Conservation (phyloP, 2,113 vertebrate genomes). For the Seriola dumerili region DNA sequence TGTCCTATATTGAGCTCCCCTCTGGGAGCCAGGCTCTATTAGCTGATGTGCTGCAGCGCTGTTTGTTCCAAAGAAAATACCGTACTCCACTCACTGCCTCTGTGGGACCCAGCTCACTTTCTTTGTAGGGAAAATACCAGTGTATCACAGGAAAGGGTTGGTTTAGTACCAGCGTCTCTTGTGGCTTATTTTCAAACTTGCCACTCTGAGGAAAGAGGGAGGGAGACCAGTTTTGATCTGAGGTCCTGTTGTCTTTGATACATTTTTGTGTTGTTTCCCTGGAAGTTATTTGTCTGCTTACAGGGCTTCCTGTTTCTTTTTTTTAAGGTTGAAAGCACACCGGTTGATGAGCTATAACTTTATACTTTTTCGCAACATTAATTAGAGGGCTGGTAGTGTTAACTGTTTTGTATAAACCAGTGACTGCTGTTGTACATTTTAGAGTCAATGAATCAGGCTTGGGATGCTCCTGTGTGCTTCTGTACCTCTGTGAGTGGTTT, state of each 20-base stretch:
- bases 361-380: slow-evolving; percentile 13
- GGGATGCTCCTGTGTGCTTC: slow-evolving; percentile 4
- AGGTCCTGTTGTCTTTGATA: slow-evolving; percentile 36
- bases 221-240: slow-evolving; percentile 25
- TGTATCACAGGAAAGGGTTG: slow-evolving; percentile 42
- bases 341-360: slow-evolving; percentile 18
- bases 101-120: slow-evolving; percentile 63
- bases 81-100: slow-evolving; percentile 47
- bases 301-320: slow-evolving; percentile 17
- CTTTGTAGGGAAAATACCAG: slow-evolving; percentile 57
- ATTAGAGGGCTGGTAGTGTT: slow-evolving; percentile 16
- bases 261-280: slow-evolving; percentile 14
- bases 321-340: slow-evolving; percentile 17
- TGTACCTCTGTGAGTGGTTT: background rate
- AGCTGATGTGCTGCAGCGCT: slow-evolving; percentile 73
- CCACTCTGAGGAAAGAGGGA: slow-evolving; percentile 4
- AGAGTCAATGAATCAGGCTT: background rate
- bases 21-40: slow-evolving; percentile 74
- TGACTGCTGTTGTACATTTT: slow-evolving; percentile 6
- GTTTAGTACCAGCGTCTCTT: slow-evolving; percentile 45
- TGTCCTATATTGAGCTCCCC: slow-evolving; percentile 82
- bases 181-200: slow-evolving; percentile 42
- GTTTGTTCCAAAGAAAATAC: slow-evolving; percentile 75
- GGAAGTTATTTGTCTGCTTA: slow-evolving; percentile 15
- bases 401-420: slow-evolving; percentile 22